Evolutionary conservation across 2,113 vertebrate genomes (phyloP), one percentile per base, ranked within the genome.

Genomic region (Azemiops feae): DNA sequence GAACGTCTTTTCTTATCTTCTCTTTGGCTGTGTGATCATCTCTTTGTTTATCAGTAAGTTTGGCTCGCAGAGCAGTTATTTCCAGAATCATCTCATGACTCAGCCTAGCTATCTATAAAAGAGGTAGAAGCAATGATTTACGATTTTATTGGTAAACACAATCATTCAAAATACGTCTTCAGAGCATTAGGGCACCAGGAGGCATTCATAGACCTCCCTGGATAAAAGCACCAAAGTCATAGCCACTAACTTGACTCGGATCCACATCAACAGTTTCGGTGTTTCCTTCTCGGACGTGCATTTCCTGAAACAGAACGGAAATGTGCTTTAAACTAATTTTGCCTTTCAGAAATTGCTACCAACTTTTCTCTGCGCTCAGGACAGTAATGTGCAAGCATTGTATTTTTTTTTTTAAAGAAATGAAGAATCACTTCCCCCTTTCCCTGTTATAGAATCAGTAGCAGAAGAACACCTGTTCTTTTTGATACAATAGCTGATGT

Each of bases 1-100:
- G 93, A 81, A 97, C 96, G 92, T 97, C 95, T 93, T 98, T 97
- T 57, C 95, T 92, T 53, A 98, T 94, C 27, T 96, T 93, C 25
- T 97, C 87, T 94, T 97, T 97, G 20, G 97, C 92, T 86, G 34
- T 64, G 12, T 94, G 92, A 53, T 93, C 97, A 94, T 98, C 96
- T 89, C 98, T 96, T 92, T 98, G 96, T 91, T 97, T 93, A 12
- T 97, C 96, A 27, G 92, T 3, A 0, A 98, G 94, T 74, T 47
- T 95, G 34, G 97, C 93, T 97, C 97, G 96, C 90, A 98, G 96
- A 12, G 95, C 96, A 1, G 97, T 98, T 95, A 97, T 96, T 96
- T 98, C 97, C 96, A 97, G 85, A 95, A 98, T 97, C 96, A 98
- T 95, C 60, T 96, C 92, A 1, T 97, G 97, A 92, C 98, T 98